These are phyloP conservation scores for Sinella curviseta DNA, from an alignment of 1,140 invertebrate genomes.

Conservation along the genomic window DNA sequence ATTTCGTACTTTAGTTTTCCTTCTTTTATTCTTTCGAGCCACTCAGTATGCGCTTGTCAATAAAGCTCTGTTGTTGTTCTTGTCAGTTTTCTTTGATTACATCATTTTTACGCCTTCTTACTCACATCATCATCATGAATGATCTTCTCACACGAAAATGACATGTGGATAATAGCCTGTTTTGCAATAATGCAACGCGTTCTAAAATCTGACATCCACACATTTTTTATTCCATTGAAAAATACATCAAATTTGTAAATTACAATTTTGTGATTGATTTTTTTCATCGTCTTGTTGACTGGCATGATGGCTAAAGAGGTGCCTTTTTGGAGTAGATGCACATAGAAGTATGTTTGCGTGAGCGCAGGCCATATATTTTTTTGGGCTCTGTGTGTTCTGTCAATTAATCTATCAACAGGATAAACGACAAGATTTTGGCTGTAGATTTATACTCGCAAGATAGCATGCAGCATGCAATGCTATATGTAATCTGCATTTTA, in stretches of 20 bases:
- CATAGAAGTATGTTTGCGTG: neutral
- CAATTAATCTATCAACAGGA: neutral
- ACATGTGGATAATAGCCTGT: neutral
- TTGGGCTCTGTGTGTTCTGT: neutral
- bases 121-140: neutral
- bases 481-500: too few relatives aligned
- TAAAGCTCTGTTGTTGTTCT: neutral
- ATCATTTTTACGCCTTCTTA: neutral
- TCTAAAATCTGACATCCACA: too few relatives aligned
- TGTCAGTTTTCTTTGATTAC: neutral
- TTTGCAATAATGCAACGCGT: neutral
- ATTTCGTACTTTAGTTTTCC: neutral
- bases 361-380: neutral
- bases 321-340: too few relatives aligned
- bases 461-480: too few relatives aligned
- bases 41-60: too few relatives aligned
- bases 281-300: too few relatives aligned
- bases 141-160: neutral
- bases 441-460: neutral
- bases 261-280: too few relatives aligned
- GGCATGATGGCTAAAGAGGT: too few relatives aligned
- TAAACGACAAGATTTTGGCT: neutral
- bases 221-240: too few relatives aligned
- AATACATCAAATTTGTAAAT: too few relatives aligned
- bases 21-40: too few relatives aligned